These are phyloP conservation scores for Coptodon bakossiorum DNA, from an alignment of 2,113 vertebrate genomes.

Conservation along the genomic window DNA sequence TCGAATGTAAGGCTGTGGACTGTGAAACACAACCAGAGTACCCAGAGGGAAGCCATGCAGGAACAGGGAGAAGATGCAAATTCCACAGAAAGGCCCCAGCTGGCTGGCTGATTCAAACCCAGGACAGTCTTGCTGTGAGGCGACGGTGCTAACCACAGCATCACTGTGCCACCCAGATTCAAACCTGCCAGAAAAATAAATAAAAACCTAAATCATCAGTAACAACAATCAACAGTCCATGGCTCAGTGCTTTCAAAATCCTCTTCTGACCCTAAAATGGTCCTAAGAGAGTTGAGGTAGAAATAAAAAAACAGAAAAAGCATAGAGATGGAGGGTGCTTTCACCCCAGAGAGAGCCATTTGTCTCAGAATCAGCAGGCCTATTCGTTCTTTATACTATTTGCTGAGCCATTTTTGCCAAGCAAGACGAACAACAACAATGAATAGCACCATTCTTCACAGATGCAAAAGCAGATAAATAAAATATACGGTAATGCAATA, in stretches of 20 bases:
- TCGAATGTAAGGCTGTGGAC: not conserved
- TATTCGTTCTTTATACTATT: conserved; percentile 25
- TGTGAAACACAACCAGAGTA: not conserved
- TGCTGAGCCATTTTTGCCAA: conserved; percentile 2
- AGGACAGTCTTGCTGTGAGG: not conserved
- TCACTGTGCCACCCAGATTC: not conserved
- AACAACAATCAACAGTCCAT: not conserved
- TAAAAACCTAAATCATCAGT: conserved; percentile 25
- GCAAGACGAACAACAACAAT: conserved; percentile 23
- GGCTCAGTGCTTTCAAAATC: conserved; percentile 15
- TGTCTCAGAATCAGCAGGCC: conserved; percentile 31
- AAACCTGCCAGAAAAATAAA: not conserved
- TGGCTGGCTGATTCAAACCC: not conserved
- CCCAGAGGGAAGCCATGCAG: not conserved
- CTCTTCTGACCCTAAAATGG: conserved; percentile 12
- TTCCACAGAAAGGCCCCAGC: not conserved
- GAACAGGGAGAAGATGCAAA: not conserved
- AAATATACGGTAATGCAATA: conserved; percentile 35
- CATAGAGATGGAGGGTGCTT: conserved; percentile 5
- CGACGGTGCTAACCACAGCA: not conserved
- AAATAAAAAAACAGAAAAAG: conserved; percentile 8
- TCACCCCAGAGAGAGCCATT: conserved; percentile 27
- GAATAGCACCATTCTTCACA: conserved; percentile 27
- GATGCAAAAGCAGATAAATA: conserved; percentile 50
- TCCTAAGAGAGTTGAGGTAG: not conserved